Evolutionary conservation across 2,113 vertebrate species (phyloP).

Genomic region (Toxotes chatareus): DNA sequence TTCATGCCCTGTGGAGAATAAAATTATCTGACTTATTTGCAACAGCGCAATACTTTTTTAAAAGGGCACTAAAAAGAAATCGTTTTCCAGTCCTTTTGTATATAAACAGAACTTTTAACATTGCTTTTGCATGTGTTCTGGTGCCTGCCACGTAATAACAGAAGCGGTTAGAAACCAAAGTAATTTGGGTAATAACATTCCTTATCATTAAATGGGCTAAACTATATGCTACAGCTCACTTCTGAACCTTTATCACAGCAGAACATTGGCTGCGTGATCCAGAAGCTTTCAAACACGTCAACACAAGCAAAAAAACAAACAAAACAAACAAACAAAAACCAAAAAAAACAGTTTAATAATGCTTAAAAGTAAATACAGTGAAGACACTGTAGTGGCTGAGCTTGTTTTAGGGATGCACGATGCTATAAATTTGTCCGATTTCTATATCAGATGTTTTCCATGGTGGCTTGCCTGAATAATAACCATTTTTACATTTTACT

Average conservation of each 20-base stretch:
- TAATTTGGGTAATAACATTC: slow-evolving; percentile 19
- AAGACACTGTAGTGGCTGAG: background rate
- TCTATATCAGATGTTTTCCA: background rate
- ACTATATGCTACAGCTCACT: slow-evolving; percentile 2
- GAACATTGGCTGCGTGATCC: background rate
- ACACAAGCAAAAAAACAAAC: background rate
- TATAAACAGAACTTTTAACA: slow-evolving; percentile 17
- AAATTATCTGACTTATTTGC: slow-evolving; percentile 34
- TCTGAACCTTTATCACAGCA: background rate
- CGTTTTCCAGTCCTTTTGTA: slow-evolving; percentile 20
- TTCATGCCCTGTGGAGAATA: background rate
- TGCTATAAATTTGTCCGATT: background rate
- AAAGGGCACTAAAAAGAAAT: slow-evolving; percentile 39
- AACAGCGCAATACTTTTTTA: background rate
- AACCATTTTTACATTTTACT: background rate
- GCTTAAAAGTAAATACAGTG: background rate
- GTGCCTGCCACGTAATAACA: slow-evolving; percentile 16
- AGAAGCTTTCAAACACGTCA: background rate
- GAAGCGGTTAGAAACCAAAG: slow-evolving; percentile 43
- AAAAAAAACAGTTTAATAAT: background rate
- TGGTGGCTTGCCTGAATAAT: background rate
- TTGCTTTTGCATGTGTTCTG: slow-evolving; percentile 9
- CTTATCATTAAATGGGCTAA: slow-evolving; percentile 36
- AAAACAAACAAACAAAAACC: too few species aligned
- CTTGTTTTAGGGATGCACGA: background rate